phyloP scores from a whole-genome alignment of 2,888 invertebrate species.

The Pseudococcus jackbeardsleyi region DNA sequence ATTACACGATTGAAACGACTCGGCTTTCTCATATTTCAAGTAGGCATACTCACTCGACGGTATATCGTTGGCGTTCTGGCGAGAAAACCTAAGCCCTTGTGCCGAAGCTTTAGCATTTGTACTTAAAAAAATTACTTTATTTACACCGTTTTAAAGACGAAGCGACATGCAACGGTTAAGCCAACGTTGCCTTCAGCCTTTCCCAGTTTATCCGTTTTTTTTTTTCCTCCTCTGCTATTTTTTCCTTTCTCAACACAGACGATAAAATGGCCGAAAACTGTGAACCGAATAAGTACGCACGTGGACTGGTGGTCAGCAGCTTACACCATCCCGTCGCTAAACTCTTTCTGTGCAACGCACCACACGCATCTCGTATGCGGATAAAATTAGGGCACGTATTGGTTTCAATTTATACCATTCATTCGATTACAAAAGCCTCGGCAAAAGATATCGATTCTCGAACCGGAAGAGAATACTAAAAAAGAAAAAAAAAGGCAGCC shows the following conservation, averaged over 20 bases:
- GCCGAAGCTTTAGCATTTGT: not conserved
- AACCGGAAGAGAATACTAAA: slow-evolving; percentile 30
- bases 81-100: not conserved
- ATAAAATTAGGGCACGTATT: slow-evolving; percentile 25
- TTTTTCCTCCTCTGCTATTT: no score
- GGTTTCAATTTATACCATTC: slow-evolving; percentile 28
- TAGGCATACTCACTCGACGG: not conserved
- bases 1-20: not conserved
- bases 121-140: slow-evolving; percentile 22
- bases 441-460: slow-evolving; percentile 19
- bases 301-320: no score
- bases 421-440: slow-evolving; percentile 15
- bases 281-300: no score
- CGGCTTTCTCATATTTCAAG: not conserved
- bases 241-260: no score
- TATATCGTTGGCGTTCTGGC: not conserved
- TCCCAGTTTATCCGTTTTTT: no score
- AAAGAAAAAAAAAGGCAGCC: not conserved
- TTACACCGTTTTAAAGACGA: not conserved
- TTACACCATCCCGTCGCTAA: not conserved
- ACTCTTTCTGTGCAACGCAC: not conserved
- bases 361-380: not conserved
- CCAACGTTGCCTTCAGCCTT: no score
- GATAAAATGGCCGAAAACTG: no score
- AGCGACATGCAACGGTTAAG: not conserved